These are phyloP conservation scores for Solenopsis fugax DNA, from an alignment of 1,140 invertebrate genomes.

Conservation along the genomic window DNA sequence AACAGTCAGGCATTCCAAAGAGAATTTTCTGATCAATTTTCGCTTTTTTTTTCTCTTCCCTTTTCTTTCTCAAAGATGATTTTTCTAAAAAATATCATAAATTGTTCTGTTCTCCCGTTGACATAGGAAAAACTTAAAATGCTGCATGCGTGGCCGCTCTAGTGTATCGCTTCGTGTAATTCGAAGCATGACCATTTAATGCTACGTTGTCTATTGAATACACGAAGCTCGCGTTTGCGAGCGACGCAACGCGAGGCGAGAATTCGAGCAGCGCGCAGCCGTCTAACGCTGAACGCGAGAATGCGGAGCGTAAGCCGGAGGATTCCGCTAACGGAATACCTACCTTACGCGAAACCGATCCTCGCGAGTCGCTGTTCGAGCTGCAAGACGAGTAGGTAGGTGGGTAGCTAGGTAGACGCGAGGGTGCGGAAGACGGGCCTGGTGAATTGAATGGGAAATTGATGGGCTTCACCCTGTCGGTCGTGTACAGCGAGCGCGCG, in stretches of 20 bases:
- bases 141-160: neutral
- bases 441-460: slow-evolving; percentile 81
- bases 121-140: neutral
- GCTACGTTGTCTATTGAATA: neutral
- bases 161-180: neutral
- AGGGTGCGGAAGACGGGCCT: slow-evolving; percentile 64
- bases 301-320: slow-evolving; percentile 28
- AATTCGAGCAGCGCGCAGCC: slow-evolving; percentile 8
- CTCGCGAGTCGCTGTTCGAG: slow-evolving; percentile 23
- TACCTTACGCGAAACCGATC: slow-evolving; percentile 37
- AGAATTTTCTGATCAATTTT: neutral
- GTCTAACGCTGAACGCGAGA: slow-evolving; percentile 38
- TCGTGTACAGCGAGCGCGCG: slow-evolving; percentile 69
- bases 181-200: neutral
- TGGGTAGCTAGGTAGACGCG: slow-evolving; percentile 20
- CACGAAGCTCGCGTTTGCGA: neutral
- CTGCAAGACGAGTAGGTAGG: slow-evolving; percentile 42
- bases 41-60: neutral
- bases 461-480: slow-evolving; percentile 80
- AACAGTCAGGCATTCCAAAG: neutral
- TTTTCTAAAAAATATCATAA: too few relatives aligned
- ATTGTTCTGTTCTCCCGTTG: neutral
- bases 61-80: neutral
- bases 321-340: slow-evolving; percentile 40
- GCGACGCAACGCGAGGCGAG: slow-evolving; percentile 15